phyloP scores from a whole-genome alignment of 2,797 vertebrate species.

The Pitangus sulphuratus region DNA sequence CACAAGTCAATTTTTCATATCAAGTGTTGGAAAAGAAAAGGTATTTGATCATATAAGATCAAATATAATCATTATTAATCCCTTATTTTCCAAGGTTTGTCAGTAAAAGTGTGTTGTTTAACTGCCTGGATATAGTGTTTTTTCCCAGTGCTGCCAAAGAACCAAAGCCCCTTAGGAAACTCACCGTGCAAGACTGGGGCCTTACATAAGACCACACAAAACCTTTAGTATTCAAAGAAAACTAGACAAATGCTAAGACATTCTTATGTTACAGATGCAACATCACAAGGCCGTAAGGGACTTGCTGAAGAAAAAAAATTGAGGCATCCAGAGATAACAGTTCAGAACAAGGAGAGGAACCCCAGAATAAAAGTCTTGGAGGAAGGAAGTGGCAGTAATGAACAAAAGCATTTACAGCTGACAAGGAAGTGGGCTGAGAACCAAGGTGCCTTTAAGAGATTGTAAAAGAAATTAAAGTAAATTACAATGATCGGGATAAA shows the following conservation, averaged over 20 bases:
- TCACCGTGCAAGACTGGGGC: neutral
- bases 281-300: neutral
- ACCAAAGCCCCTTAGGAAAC: neutral
- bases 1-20: constrained; percentile 44
- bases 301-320: neutral
- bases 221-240: neutral
- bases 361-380: neutral
- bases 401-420: neutral
- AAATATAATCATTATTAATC: neutral
- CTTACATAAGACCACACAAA: neutral
- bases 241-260: neutral
- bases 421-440: neutral
- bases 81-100: neutral
- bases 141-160: neutral
- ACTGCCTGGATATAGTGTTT: neutral
- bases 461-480: neutral
- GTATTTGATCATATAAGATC: constrained; percentile 14
- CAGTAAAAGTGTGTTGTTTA: neutral
- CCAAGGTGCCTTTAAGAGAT: neutral
- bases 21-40: constrained; percentile 29
- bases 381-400: neutral
- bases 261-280: neutral
- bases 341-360: neutral
- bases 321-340: neutral
- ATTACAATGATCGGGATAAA: neutral